Percentiles rank a stretch among this genome's conserved stretches.
phyloP scores from a whole-genome alignment of 2,113 vertebrate genomes.

The Pteropus alecto region DNA sequence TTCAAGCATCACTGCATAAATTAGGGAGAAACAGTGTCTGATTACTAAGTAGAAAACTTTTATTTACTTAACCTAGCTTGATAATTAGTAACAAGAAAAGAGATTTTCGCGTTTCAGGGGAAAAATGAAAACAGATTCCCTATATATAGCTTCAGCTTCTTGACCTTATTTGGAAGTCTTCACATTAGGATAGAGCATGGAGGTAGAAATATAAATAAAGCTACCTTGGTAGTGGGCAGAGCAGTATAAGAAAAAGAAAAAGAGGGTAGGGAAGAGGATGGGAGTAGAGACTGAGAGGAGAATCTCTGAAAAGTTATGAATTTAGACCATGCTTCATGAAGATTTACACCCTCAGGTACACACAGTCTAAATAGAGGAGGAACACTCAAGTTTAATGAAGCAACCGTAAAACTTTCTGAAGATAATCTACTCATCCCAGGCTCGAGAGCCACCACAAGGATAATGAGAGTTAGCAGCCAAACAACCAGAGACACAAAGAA shows the following conservation, averaged over 20 bases:
- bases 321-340: not conserved
- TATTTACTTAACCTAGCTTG: slow-evolving; percentile 55
- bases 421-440: not conserved
- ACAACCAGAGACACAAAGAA: not conserved
- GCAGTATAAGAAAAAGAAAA: not conserved
- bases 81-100: slow-evolving; percentile 56
- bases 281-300: not conserved
- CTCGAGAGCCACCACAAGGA: not conserved
- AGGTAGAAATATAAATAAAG: not conserved
- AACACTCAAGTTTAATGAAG: not conserved
- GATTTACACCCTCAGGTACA: not conserved
- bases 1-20: slow-evolving; percentile 42
- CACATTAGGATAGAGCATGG: not conserved
- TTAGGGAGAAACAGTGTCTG: not conserved
- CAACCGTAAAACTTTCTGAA: slow-evolving; percentile 11
- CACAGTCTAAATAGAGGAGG: not conserved
- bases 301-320: not conserved
- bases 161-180: not conserved
- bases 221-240: not conserved
- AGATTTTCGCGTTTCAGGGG: slow-evolving; percentile 10
- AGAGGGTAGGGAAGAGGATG: not conserved
- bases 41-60: slow-evolving; percentile 63
- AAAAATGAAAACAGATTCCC: slow-evolving; percentile 38
- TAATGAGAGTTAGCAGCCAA: not conserved
- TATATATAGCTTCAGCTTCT: not conserved